Percentiles rank a stretch among this genome's conserved stretches.
phyloP scores from a whole-genome alignment of 1,140 invertebrate species.

The Panagrolaimus sp. region DNA sequence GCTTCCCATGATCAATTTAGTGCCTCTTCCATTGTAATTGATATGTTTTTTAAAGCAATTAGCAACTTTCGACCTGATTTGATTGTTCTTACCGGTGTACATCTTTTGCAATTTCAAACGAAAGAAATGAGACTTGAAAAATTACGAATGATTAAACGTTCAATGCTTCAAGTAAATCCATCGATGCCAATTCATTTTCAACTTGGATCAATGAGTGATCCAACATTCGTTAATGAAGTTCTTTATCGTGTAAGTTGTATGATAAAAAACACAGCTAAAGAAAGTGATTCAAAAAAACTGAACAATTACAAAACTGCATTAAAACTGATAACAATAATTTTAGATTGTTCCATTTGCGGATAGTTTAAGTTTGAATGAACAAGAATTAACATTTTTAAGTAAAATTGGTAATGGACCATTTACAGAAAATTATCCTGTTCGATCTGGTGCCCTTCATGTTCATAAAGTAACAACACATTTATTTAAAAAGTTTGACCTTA shows the following conservation, averaged over 20 bases:
- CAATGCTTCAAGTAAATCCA: slow-evolving; percentile 52
- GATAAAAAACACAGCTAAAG: too few relatives aligned
- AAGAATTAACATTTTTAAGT: slow-evolving; percentile 60
- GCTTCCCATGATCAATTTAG: slow-evolving; percentile 61
- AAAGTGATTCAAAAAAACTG: too few relatives aligned
- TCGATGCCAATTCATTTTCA: slow-evolving; percentile 60
- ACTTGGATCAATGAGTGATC: slow-evolving; percentile 61
- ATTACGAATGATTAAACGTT: slow-evolving; percentile 50
- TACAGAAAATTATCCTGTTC: slow-evolving; percentile 47
- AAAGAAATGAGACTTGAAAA: slow-evolving; percentile 56
- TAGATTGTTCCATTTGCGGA: slow-evolving; percentile 59
- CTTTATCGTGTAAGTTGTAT: slow-evolving; percentile 59
- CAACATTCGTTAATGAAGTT: slow-evolving; percentile 56
- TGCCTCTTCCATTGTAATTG: slow-evolving; percentile 57
- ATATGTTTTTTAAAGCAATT: slow-evolving; percentile 60
- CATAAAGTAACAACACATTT: slow-evolving; percentile 33
- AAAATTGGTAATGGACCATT: slow-evolving; percentile 59
- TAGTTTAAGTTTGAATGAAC: slow-evolving; percentile 61
- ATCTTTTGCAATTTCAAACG: slow-evolving; percentile 24
- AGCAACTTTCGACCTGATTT: slow-evolving; percentile 59
- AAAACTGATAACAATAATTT: slow-evolving; percentile 29
- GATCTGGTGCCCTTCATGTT: slow-evolving; percentile 48
- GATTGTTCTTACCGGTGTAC: slow-evolving; percentile 41
- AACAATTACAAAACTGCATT: too few relatives aligned
- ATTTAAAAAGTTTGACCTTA: too few relatives aligned